Percentiles rank a stretch among this genome's conserved stretches.
Conservation (phyloP, 2,797 vertebrate genomes). For the Xenopus petersii region DNA sequence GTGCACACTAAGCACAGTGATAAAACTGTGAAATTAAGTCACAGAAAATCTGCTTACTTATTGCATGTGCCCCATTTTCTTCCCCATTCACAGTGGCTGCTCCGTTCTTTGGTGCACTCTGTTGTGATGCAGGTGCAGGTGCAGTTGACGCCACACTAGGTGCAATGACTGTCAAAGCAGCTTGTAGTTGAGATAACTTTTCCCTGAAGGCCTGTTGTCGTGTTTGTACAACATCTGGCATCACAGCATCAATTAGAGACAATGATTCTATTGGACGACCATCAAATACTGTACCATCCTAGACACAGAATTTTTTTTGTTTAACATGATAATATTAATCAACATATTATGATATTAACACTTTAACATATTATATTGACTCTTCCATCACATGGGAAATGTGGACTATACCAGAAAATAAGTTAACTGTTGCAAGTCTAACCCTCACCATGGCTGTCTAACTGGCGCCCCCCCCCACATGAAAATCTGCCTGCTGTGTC, state of each 20-base stretch:
- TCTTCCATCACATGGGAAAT: too few relatives aligned
- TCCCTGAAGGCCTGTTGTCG: constrained; percentile 91
- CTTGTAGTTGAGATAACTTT: constrained; percentile 87
- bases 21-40: too few relatives aligned
- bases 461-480: too few relatives aligned
- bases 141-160: constrained; percentile 53
- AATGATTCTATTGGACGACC: constrained; percentile 92
- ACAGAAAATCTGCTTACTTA: constrained; percentile 70
- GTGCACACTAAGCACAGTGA: too few relatives aligned
- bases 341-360: too few relatives aligned
- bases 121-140: constrained; percentile 63
- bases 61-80: constrained; percentile 85
- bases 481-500: too few relatives aligned
- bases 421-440: too few relatives aligned
- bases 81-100: constrained; percentile 88
- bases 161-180: constrained; percentile 54
- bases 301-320: constrained; percentile 1
- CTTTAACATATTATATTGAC: too few relatives aligned
- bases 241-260: constrained; percentile 94
- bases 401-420: too few relatives aligned
- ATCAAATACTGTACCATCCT: constrained; percentile 97
- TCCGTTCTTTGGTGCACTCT: constrained; percentile 85
- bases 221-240: constrained; percentile 93
- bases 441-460: too few relatives aligned
- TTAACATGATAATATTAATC: too few relatives aligned